Evolutionary conservation across 2,888 invertebrate species (phyloP).

Genomic region (Steinernema hermaphroditum): DNA sequence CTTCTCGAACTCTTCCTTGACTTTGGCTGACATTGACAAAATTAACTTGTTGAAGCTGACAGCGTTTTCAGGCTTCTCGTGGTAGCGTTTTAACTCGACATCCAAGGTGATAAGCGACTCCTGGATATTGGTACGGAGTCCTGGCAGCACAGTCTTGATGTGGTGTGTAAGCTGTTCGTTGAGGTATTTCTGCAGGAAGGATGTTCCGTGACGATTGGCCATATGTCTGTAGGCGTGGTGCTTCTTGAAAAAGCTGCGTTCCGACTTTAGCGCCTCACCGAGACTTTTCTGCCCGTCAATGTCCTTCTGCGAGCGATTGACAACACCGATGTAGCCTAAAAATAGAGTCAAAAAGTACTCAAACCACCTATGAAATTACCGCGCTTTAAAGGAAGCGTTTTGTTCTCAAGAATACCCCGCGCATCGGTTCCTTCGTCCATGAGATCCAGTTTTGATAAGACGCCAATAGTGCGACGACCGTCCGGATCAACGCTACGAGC

Average conservation of each 20-base stretch:
- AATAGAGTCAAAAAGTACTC: neutral
- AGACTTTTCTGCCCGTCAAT: neutral
- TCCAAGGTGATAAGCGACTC: neutral
- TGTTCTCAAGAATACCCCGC: constrained; percentile 12
- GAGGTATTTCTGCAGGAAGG: neutral
- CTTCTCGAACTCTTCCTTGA: neutral
- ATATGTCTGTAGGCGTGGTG: neutral
- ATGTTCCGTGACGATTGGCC: too few relatives aligned
- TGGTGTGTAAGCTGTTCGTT: neutral
- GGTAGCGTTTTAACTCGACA: neutral
- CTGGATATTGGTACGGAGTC: neutral
- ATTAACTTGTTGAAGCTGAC: neutral
- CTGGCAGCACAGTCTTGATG: neutral
- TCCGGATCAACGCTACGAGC: constrained; percentile 31
- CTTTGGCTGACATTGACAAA: neutral
- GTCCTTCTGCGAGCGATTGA: neutral
- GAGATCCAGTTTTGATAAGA: constrained; percentile 32
- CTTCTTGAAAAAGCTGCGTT: neutral
- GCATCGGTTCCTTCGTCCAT: constrained; percentile 32
- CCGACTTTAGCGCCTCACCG: neutral
- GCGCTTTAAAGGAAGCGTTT: neutral
- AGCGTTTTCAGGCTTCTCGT: neutral
- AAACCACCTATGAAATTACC: neutral
- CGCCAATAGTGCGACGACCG: constrained; percentile 31
- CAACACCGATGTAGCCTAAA: constrained; percentile 5